Conservation (phyloP, 2,888 invertebrate species). For the Sceliomorpha sp. region DNA sequence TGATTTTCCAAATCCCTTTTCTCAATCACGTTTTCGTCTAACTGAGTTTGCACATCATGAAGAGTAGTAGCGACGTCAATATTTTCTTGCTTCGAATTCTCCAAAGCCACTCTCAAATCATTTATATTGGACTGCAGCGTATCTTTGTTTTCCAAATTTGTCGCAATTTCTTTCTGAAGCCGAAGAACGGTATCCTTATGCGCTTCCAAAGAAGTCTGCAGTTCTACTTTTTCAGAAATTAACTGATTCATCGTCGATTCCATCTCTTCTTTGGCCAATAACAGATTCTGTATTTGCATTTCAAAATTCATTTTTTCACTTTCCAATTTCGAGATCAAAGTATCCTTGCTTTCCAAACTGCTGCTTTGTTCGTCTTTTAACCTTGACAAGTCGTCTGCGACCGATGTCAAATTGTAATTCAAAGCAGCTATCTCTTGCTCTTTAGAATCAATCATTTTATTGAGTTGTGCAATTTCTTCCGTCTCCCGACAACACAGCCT, state of each 20-base stretch:
- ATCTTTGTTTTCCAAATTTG: constrained; percentile 62
- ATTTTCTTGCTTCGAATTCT: no score
- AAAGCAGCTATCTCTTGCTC: constrained; percentile 29
- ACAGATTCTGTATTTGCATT: constrained; percentile 33
- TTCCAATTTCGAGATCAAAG: constrained; percentile 14
- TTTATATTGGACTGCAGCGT: no score
- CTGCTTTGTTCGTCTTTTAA: constrained; percentile 17
- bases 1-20: constrained; percentile 42
- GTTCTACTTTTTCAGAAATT: constrained; percentile 55
- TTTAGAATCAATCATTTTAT: constrained; percentile 15
- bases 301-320: constrained; percentile 36
- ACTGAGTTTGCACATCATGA: constrained; percentile 54
- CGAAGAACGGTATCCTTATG: constrained; percentile 54
- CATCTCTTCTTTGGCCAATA: constrained; percentile 37
- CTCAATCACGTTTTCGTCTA: constrained; percentile 54
- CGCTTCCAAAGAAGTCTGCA: constrained; percentile 53
- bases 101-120: no score
- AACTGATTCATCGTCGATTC: constrained; percentile 33
- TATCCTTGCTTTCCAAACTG: constrained; percentile 22
- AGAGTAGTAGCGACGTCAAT: constrained; percentile 24
- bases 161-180: no score
- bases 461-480: constrained; percentile 36
- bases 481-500: constrained; percentile 47
- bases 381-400: constrained; percentile 35
- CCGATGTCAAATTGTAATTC: constrained; percentile 7